Evolutionary conservation across 2,888 invertebrate genomes (phyloP).

Genomic region (Amphipyra berbera): DNA sequence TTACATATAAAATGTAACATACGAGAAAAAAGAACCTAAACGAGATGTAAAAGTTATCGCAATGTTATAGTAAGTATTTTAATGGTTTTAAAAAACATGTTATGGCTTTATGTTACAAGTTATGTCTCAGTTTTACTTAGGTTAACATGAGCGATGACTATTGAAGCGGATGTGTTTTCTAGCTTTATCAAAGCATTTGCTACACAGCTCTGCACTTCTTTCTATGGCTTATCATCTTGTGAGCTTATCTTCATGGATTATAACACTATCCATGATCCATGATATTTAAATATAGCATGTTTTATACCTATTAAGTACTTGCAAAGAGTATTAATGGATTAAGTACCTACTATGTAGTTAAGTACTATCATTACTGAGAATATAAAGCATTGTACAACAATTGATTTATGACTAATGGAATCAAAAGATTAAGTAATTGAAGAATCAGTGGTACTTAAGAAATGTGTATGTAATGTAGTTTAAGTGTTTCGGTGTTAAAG

Average conservation of each 20-base stretch:
- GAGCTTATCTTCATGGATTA: slow-evolving; percentile 15
- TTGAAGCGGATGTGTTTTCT: no score
- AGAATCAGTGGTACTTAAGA: slow-evolving; percentile 10
- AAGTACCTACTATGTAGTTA: slow-evolving; percentile 7
- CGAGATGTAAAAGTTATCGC: no score
- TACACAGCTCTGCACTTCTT: no score
- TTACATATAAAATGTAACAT: no score
- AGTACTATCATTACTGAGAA: slow-evolving; percentile 1
- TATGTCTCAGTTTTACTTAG: no score
- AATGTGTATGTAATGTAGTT: neutral
- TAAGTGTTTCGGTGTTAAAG: slow-evolving; percentile 6
- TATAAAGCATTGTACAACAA: slow-evolving; percentile 25
- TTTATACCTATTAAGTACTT: slow-evolving; percentile 7
- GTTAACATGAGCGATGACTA: neutral
- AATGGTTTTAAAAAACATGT: no score
- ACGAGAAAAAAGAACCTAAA: no score
- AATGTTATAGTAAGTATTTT: no score
- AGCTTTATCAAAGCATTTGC: no score
- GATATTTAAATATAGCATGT: slow-evolving; percentile 2
- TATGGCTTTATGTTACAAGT: no score
- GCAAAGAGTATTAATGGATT: slow-evolving; percentile 19
- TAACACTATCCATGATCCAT: slow-evolving; percentile 10
- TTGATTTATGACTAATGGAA: slow-evolving; percentile 8
- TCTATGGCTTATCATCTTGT: slow-evolving; percentile 14
- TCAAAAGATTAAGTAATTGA: slow-evolving; percentile 21